Evolutionary conservation across 2,888 invertebrate species (phyloP), one percentile per base, ranked within the genome.

Genomic region (Dyspetes luteomarginatus): DNA sequence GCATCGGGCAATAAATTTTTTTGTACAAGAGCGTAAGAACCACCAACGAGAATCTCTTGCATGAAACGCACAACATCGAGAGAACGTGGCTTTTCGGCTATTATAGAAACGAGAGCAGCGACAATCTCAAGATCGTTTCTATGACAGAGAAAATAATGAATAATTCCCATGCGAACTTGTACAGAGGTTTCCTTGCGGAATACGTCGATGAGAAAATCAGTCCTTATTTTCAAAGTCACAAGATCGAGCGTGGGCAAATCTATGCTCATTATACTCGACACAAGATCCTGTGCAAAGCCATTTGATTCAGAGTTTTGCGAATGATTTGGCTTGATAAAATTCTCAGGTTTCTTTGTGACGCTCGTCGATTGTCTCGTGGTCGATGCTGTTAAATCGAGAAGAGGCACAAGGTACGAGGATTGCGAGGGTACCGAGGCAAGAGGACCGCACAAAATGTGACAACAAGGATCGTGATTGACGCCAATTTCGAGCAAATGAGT

Each of bases 401-500:
- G 91, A 0, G 96, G 95, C 0, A 96, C 95, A n/a, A 96, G 92
- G 84, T 95, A 94, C 0, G 94, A 94, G 2, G 94, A 93, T 17
- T 93, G 92, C 0, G 93, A 92, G n/a, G 93, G 92, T 48, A 93
- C 92, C 48, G 94, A 94, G 78, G 92, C 91, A 0, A 95, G 93
- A 0, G 96, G 95, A 17, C 88, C 89, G 48, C 96, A 94, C 0
- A 96, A 94, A 68, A 97, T 94, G 88, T 97, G 97, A 86, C 96
- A 96, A 85, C 95, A 96, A 0, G 97, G 97, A 90, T 97, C 97
- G 91, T 97, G 97, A 86, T 95, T 94, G 7, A 96, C 93, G 2
- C 97, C 96, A 60, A 97, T 95, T 92, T 98, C 98, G 69, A 98
- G 93, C 26, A 98, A 92, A 89, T 98, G 97, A 0, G 96, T 95